Evolutionary conservation across 2,888 invertebrate genomes (phyloP).

Genomic region (Idaea aversata): DNA sequence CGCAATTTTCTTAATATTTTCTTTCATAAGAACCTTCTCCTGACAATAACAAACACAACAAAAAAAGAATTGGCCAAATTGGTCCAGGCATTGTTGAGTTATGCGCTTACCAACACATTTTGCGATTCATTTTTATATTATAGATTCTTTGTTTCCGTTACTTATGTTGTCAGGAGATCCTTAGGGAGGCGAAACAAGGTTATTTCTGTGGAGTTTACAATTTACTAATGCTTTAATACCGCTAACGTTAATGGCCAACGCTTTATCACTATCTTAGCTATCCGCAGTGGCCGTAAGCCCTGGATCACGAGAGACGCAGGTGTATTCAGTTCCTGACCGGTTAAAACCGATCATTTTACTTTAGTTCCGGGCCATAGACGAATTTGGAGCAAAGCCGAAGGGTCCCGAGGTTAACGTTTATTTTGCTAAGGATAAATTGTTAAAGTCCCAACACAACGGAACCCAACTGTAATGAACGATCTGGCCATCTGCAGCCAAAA

Average conservation of each 20-base stretch:
- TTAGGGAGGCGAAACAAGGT: constrained; percentile 17
- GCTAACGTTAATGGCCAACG: constrained; percentile 53
- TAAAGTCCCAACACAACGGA: constrained; percentile 7
- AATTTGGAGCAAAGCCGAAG: constrained; percentile 36
- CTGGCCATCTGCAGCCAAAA: constrained; percentile 11
- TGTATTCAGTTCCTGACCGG: constrained; percentile 44
- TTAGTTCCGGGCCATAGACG: constrained; percentile 39
- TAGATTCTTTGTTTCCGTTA: constrained; percentile 1
- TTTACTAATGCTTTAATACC: constrained; percentile 45
- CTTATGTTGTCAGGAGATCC: constrained; percentile 15
- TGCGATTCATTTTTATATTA: too few species aligned
- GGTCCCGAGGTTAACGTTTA: constrained; percentile 36
- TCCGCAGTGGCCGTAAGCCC: constrained; percentile 53
- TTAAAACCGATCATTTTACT: constrained; percentile 54
- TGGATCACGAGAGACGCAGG: constrained; percentile 58
- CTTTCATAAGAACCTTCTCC: too few species aligned
- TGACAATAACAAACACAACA: too few species aligned
- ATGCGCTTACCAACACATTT: too few species aligned
- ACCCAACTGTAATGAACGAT: constrained; percentile 5
- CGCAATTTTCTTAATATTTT: too few species aligned
- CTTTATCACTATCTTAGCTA: constrained; percentile 62
- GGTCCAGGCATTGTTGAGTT: too few species aligned
- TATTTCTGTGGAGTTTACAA: constrained; percentile 29
- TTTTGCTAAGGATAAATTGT: constrained; percentile 25
- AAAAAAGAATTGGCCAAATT: too few species aligned